Base-by-base conservation (phyloP, 2,888 invertebrate genomes). In the Halictus quadricinctus region DNA sequence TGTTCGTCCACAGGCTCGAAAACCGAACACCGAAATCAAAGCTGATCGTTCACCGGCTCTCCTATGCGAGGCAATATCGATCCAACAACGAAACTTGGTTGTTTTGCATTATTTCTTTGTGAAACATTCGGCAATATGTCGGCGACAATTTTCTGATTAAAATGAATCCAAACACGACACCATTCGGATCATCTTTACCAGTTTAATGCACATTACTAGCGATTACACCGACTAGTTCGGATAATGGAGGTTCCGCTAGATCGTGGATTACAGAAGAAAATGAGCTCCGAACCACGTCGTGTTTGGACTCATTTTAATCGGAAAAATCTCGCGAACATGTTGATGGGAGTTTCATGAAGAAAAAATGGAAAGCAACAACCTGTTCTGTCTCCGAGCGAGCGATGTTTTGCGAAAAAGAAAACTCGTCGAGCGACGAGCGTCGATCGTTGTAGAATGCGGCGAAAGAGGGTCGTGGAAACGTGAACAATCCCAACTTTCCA, bases 401-500 rank as follows among this genome's bases (percentile, higher is more conserved):
- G 54, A n/a, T 8, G 10, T 21, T 29, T 7, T 13, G 25, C 64
- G n/a, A 15, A 29, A 64, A 64, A 60, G 29, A 64, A 29, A 64
- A 64, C 64, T 29, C 25, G 29, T 64, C 60, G 60, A 25, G 25
- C n/a, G 60, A 60, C 60, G 60, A 60, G 25, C 13, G 60, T 25
- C 60, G 60, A 12, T 72, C 72, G 72, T 12, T 72, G 43, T 6
- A 43, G 72, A 72, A n/a, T n/a, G 25, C 25, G 36, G n/a, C 46
- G 72, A 25, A 46, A 72, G 72, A 72, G 25, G 43, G 60, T 29
- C 36, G 70, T 41, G 5, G 69, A 43, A 70, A 69, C 54, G 81
- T 15, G 29, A 36, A 43, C 66, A 72, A n/a, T 80, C 25, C 0
- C 1, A 15, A 48, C 50, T 81, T 70, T 66, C 29, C 78, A 29